phyloP scores from a whole-genome alignment of 2,888 invertebrate genomes.

The Syrphus vitripennis region DNA sequence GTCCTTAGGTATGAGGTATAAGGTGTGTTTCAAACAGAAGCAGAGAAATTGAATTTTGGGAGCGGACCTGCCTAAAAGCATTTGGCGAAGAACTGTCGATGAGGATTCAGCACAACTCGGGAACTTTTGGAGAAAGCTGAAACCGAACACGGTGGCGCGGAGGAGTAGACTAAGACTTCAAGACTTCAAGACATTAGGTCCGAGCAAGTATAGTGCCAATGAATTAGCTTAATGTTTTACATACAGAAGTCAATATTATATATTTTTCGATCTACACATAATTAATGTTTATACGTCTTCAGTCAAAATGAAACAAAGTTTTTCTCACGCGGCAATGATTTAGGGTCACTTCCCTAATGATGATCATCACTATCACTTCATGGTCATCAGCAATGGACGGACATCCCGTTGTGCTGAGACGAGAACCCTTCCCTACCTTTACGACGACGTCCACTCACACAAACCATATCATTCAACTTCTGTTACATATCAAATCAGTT shows the following conservation, averaged over 20 bases:
- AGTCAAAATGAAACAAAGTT: neutral
- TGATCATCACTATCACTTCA: slow-evolving; percentile 46
- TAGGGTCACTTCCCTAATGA: slow-evolving; percentile 45
- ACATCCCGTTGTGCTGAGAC: slow-evolving; percentile 40
- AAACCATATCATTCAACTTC: slow-evolving; percentile 53
- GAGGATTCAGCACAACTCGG: too few relatives aligned
- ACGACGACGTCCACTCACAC: neutral
- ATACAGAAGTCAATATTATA: neutral
- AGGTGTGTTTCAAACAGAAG: too few relatives aligned
- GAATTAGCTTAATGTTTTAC: neutral
- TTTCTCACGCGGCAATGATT: slow-evolving; percentile 55
- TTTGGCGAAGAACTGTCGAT: too few relatives aligned
- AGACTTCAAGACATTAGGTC: too few relatives aligned
- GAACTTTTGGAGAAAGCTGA: too few relatives aligned
- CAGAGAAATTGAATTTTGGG: too few relatives aligned
- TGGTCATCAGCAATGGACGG: slow-evolving; percentile 34
- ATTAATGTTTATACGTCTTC: slow-evolving; percentile 27
- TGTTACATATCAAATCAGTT: slow-evolving; percentile 66
- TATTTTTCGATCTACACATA: slow-evolving; percentile 11
- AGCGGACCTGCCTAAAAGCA: too few relatives aligned
- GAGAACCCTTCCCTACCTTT: neutral
- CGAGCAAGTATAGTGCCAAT: too few relatives aligned
- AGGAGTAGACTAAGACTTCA: too few relatives aligned
- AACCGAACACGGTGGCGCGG: too few relatives aligned
- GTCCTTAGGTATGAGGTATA: too few relatives aligned